Base-by-base conservation (phyloP, 1,140 invertebrate genomes). In the Subanguina moxae region DNA sequence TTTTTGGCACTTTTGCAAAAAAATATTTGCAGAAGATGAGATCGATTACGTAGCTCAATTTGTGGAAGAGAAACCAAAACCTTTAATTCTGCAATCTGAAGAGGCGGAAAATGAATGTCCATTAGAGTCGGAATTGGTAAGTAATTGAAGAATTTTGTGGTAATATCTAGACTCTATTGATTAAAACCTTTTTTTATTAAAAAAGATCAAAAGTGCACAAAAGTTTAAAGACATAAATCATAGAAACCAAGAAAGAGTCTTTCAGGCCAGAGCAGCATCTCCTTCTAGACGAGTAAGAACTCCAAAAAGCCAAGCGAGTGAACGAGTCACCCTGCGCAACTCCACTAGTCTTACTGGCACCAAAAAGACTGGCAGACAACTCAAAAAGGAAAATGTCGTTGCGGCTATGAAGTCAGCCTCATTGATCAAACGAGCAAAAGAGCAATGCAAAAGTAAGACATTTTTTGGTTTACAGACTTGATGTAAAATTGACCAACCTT, bases 321-420 rank as follows among this genome's bases (percentile, higher is more conserved):
- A 64, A 3, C 48, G 48, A 58, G 45, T 57, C 13, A 45, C 52
- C 17, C 57, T n/a, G 21, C 64, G 32, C 17, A 43, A 28, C 32
- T 65, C 58, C n/a, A 21, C 23, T 23, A 67, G 25, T 23, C 11
- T 25, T 0, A 30, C 19, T 43, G 32, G 28, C 5, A 21, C 11
- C 5, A 57, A 52, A n/a, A 52, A 30, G 48, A 61, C 25, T n/a
- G 13, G n/a, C 30, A 52, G 9, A 1, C 23, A 52, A 25, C 28
- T 45, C 25, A 62, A 43, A 52, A 59, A 68, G 43, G 66, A 68
- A 43, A 65, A 63, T 23, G 43, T 27, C 28, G 56, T 46, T 23
- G 66, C 45, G 19, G 66, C 56, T 15, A 43, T 56, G 21, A 67
- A 67, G 61, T 67, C 65, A 15, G 45, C 66, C 15, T 58, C 58